Conservation (phyloP, 2,797 vertebrate species). For the Pangasius mekongensis region DNA sequence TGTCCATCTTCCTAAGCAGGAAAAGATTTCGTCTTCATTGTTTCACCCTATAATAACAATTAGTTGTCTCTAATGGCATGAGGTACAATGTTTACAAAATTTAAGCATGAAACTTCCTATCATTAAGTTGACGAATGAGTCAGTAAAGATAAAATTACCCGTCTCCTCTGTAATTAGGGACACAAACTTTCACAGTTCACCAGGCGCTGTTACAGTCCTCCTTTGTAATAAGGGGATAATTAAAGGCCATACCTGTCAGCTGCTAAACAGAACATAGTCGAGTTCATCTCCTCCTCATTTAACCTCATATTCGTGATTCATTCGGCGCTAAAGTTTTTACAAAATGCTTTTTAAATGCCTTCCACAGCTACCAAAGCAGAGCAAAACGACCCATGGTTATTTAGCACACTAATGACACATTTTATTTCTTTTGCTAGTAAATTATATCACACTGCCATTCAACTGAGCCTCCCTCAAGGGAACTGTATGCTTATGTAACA, state of each 20-base stretch:
- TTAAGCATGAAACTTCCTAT: constrained; percentile 55
- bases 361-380: background rate
- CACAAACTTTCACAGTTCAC: constrained; percentile 52
- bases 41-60: constrained; percentile 46
- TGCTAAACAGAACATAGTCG: constrained; percentile 27
- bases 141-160: constrained; percentile 61
- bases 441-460: background rate
- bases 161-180: constrained; percentile 66
- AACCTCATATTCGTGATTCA: constrained; percentile 7
- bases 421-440: background rate
- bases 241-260: constrained; percentile 50
- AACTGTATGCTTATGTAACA: background rate
- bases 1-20: background rate
- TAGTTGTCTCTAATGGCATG: constrained; percentile 17
- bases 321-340: constrained; percentile 45
- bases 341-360: constrained; percentile 53
- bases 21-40: constrained; percentile 45
- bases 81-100: constrained; percentile 42
- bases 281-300: constrained; percentile 29
- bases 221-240: constrained; percentile 53
- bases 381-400: background rate
- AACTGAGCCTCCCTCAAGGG: background rate
- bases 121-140: constrained; percentile 55
- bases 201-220: constrained; percentile 54
- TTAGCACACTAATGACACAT: background rate